Base-by-base conservation (phyloP, 2,888 invertebrate genomes). In the Scaptomyza cyrtandrae region DNA sequence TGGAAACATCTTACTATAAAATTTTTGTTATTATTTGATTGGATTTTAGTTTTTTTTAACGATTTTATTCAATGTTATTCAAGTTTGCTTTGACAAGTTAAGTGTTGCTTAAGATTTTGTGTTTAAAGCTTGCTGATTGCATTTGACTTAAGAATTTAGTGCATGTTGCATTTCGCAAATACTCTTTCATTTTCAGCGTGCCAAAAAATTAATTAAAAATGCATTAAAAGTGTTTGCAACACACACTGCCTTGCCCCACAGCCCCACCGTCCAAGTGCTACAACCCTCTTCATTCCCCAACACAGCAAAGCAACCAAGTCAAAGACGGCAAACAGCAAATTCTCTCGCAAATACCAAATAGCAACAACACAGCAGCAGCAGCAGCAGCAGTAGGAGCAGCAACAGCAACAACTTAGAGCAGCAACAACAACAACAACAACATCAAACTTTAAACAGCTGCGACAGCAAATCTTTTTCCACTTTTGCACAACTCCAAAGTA, bases 401-500 rank as follows among this genome's bases (percentile, higher is more conserved):
- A 24, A 3, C 64, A 71, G 29, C 61, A 54, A 63, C 64, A 68
- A 41, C 60, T n/a, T n/a, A n/a, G n/a, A n/a, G 24, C 64, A 71
- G 29, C 61, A 54, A 63, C 64, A 68, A 41, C 60, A 57, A 7
- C 39, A 58, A 4, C 24, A 49, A 14, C 57, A 39, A 43, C 60
- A 52, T 54, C 29, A 56, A 41, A 56, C 75, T 55, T 58, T 61
- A 66, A 79, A 82, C 83, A 64, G 78, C 73, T 75, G 78, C 78
- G 84, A 70, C 71, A 86, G 84, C 78, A 83, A 83, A 83, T 83
- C 86, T 78, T 76, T 76, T 86, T 77, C 81, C 85, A 84, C 81
- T 86, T 80, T 75, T 61, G 78, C 81, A 78, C 74, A 81, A 73
- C 71, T 84, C 85, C 71, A 86, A 83, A 86, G 87, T 83, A 86